Conservation (phyloP, 53 echinoderm and acorn worm species). For the Stichopus horrens region DNA sequence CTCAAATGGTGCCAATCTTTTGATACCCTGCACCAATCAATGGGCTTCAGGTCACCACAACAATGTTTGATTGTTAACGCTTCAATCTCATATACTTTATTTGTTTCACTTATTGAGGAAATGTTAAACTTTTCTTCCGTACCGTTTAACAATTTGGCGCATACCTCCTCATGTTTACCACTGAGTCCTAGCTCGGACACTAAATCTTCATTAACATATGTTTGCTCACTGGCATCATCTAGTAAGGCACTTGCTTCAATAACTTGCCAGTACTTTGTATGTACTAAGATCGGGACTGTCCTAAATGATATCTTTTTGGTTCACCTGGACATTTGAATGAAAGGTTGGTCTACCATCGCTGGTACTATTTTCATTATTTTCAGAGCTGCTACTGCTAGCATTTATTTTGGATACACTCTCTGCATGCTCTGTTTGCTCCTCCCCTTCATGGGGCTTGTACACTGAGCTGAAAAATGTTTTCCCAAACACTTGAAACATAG, state of each 20-base stretch:
- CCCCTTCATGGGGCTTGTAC: slow-evolving; percentile 29
- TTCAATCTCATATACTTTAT: slow-evolving; percentile 30
- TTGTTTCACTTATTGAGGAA: slow-evolving; percentile 7
- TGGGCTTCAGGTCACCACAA: slow-evolving; percentile 12
- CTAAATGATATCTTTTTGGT: slow-evolving; percentile 19
- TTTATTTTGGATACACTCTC: no score
- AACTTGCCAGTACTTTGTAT: not conserved
- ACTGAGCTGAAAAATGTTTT: slow-evolving; percentile 20
- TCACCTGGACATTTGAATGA: not conserved
- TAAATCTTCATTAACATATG: slow-evolving; percentile 41
- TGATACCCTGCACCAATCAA: slow-evolving; percentile 23
- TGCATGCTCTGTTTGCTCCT: not conserved
- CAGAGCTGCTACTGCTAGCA: slow-evolving; percentile 4
- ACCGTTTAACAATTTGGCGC: slow-evolving; percentile 16
- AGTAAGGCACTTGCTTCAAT: slow-evolving; percentile 39
- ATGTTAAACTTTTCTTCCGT: slow-evolving; percentile 37
- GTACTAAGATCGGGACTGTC: slow-evolving; percentile 11
- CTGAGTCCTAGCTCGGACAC: slow-evolving; percentile 21
- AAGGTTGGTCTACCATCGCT: slow-evolving; percentile 3
- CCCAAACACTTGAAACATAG: no score
- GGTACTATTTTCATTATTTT: slow-evolving; percentile 6
- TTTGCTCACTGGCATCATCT: slow-evolving; percentile 46
- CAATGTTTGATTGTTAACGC: slow-evolving; percentile 31
- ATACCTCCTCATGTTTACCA: slow-evolving; percentile 28
- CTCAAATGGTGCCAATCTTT: slow-evolving; percentile 34